Base-by-base conservation (phyloP, 2,113 vertebrate species). In the Glaucidium brasilianum region DNA sequence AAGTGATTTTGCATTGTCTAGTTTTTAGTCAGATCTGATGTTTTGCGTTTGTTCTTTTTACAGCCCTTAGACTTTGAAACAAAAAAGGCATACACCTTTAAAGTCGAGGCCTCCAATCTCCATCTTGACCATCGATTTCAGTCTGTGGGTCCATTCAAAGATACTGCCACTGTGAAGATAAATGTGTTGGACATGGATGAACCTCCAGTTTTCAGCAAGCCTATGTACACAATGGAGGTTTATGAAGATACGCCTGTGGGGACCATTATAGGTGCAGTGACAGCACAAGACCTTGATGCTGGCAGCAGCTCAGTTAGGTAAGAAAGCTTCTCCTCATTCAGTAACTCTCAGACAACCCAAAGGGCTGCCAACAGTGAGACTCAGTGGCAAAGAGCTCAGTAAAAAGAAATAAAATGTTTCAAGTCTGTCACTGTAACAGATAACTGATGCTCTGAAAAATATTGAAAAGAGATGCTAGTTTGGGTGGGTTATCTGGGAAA, bases 71-170 rank as follows among this genome's bases (percentile, higher is more conserved):
- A 99, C 96, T 99, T 99, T 69, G 99, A 99, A 98, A 99, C 98
- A 2, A 99, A 99, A 98, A 99, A 99, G 89, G 98, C 99, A 1
- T 99, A 99, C 60, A 99, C 99, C 67, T 99, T 99, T 80, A 99
- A 99, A 98, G 99, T 99, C 0, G 99, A 99, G 79, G 99, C 99
- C 39, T 98, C 99, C 79, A 99, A 99, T 69, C 96, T 98, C 17
- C 99, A 99, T 92, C 98, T 99, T 63, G 99, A 99, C 94, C 98
- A 99, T 45, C 98, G 99, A 4, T 99, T 99, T 92, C 99, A 99
- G 90, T 99, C 98, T 4, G 98, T 98, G 25, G 99, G 99, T 49
- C 99, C 99, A 12, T 99, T 99, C 96, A 99, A 99, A 97, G 99
- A 99, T 95, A 99, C 99, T 3, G 99, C 99, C 7, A 99, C 99